Evolutionary conservation across 2,797 vertebrate genomes (phyloP).

Genomic region (Paedocypris micromegethes): DNA sequence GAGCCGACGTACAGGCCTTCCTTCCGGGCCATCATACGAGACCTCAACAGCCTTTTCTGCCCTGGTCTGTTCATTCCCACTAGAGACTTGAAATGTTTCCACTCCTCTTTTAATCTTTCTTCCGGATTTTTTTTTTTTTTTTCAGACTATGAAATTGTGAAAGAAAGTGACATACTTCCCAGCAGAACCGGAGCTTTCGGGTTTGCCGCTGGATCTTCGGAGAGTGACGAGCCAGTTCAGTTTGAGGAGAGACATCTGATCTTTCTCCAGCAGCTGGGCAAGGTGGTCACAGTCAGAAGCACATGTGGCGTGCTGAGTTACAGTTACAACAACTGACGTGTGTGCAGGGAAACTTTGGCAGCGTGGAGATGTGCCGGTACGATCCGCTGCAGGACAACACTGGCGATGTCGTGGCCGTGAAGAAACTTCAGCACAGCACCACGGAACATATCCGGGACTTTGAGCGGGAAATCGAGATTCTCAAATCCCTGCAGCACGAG

Average conservation of each 20-base stretch:
- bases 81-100: not conserved
- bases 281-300: conserved; percentile 65
- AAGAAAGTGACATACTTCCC: conserved; percentile 90
- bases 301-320: not conserved
- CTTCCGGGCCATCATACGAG: conserved; percentile 90
- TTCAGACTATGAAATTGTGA: conserved; percentile 90
- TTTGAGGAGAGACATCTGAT: conserved; percentile 97
- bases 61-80: conserved; percentile 72
- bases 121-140: not conserved
- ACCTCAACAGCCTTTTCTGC: conserved; percentile 94
- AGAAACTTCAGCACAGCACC: conserved; percentile 94
- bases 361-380: conserved; percentile 96
- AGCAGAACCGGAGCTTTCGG: conserved; percentile 76
- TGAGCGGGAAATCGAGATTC: conserved; percentile 96
- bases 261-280: conserved; percentile 93
- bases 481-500: conserved; percentile 94
- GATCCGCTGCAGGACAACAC: conserved; percentile 96
- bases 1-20: conserved; percentile 88
- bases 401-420: conserved; percentile 95
- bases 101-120: not conserved
- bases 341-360: conserved; percentile 92
- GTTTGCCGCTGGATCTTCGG: conserved; percentile 76
- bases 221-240: conserved; percentile 82
- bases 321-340: not conserved
- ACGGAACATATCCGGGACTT: conserved; percentile 94